phyloP scores from a whole-genome alignment of 2,888 invertebrate species.

The Andrena minutula region DNA sequence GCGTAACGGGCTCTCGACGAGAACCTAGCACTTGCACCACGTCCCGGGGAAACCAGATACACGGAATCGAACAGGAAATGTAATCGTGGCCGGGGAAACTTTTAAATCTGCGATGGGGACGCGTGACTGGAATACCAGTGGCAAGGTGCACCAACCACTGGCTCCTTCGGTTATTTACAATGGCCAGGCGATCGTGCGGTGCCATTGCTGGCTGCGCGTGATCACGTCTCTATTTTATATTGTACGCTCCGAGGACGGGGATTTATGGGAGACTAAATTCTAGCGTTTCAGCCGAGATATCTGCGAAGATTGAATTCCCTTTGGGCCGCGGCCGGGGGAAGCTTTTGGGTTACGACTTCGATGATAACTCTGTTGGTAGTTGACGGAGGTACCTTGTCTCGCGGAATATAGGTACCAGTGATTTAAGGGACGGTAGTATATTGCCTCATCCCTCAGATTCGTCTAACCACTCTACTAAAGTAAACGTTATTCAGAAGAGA shows the following conservation, averaged over 20 bases:
- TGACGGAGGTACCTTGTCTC: too few relatives aligned
- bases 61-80: slow-evolving; percentile 48
- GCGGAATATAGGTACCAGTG: too few relatives aligned
- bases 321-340: background rate
- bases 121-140: slow-evolving; percentile 49
- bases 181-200: background rate
- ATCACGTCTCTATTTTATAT: slow-evolving; percentile 45
- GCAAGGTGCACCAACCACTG: background rate
- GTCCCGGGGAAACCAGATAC: slow-evolving; percentile 18
- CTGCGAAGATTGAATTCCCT: slow-evolving; percentile 14
- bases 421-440: too few relatives aligned
- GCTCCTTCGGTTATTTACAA: slow-evolving; percentile 32
- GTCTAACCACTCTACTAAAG: background rate
- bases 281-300: background rate
- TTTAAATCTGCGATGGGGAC: slow-evolving; percentile 53
- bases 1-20: background rate
- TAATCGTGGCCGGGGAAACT: slow-evolving; percentile 43
- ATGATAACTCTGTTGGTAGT: background rate
- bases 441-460: too few relatives aligned
- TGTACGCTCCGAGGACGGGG: background rate
- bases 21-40: background rate
- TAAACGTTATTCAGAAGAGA: slow-evolving; percentile 1
- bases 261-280: slow-evolving; percentile 18
- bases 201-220: background rate
- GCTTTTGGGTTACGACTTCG: background rate